Evolutionary conservation across 2,888 invertebrate species (phyloP), one percentile per base, ranked within the genome.

Genomic region (Scrobipalpa costella): DNA sequence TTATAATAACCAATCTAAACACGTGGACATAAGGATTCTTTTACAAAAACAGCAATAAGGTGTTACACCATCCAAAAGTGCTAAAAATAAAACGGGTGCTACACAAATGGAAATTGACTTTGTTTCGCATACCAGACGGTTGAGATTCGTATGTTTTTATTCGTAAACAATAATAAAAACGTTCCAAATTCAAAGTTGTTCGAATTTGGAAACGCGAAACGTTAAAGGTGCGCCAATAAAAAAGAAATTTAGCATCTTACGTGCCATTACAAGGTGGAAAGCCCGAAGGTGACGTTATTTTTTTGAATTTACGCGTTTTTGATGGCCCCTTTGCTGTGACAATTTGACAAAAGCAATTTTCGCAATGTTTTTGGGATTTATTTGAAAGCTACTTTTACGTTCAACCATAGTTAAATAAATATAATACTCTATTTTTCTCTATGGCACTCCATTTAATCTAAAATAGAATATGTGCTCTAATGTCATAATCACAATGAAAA

Each of bases 181-280:
- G 81, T 84, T 83, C 80, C 76, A 83, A 85, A 87, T 88, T 84
- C 88, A 86, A 90, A 90, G 85, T 88, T 88, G 85, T 87, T 85
- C 61, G 65, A 66, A 66, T 44, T 66, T 66, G 74, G 82, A 81
- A 87, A 83, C 80, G 81, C 80, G 82, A 82, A 81, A 75, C 85
- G 84, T 85, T 88, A 88, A 88, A 90, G 90, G 90, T 89, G 88
- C 73, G 83, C 78, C 84, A 81, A 88, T 91, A 91, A 90, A 91
- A 91, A 87, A 84, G 86, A 88, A 88, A 88, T n/a, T 90, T 66
- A 66, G 64, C 52, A 84, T 82, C 84, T 85, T 79, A 79, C 75
- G 77, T 73, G 79, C 78, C 76, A 83, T 85, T 81, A 86, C 79
- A 83, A 84, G 83, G 83, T 83, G 83, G 70, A 79, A 75, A 72